Conservation (phyloP, 2,888 invertebrate genomes). For the Drosophila greeni region DNA sequence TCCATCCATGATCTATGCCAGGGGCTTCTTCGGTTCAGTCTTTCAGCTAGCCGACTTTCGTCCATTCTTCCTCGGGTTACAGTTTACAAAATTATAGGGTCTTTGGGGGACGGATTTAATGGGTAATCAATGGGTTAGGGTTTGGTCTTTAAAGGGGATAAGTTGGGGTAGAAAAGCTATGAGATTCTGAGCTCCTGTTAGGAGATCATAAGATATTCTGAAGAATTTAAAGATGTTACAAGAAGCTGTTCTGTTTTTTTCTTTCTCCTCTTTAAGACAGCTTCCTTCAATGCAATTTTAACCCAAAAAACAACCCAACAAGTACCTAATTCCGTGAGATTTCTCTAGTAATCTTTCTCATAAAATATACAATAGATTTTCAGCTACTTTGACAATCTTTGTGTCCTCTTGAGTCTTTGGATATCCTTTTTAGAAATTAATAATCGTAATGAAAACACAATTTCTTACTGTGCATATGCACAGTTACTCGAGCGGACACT, state of each 20-base stretch:
- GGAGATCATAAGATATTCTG: neutral
- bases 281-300: neutral
- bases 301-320: neutral
- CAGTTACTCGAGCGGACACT: conserved; percentile 38
- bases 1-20: conserved; percentile 23
- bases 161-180: too few relatives aligned
- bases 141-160: neutral
- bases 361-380: neutral
- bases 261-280: neutral
- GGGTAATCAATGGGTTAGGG: neutral
- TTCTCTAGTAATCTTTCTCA: too few relatives aligned
- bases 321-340: too few relatives aligned
- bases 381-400: neutral
- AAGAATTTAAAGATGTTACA: neutral
- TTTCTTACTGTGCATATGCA: conserved; percentile 13
- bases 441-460: neutral
- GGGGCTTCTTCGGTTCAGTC: conserved; percentile 7
- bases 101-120: neutral
- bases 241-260: neutral
- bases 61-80: neutral
- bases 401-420: neutral
- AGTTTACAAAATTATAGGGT: neutral
- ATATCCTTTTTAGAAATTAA: neutral
- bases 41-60: neutral
- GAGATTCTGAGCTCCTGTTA: neutral